These are phyloP conservation scores for Ichneumon xanthorius DNA, from an alignment of 2,888 invertebrate species.

Conservation along the genomic window DNA sequence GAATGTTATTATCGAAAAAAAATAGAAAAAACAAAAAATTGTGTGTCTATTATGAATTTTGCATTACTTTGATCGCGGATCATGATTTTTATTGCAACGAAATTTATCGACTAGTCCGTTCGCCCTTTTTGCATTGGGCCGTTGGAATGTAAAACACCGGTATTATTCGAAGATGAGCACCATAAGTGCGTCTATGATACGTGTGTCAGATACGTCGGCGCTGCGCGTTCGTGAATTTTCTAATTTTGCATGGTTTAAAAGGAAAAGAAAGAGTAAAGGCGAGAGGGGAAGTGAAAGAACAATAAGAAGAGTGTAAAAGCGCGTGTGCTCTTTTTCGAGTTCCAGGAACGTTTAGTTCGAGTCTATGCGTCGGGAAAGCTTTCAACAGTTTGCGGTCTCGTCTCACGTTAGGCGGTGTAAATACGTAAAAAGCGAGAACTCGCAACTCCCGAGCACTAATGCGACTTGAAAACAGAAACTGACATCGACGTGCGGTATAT, in stretches of 20 bases:
- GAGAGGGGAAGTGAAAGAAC: background rate
- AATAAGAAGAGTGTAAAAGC: background rate
- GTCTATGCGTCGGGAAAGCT: conserved; percentile 23
- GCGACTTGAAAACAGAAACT: conserved; percentile 11
- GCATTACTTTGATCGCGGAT: background rate
- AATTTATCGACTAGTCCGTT: background rate
- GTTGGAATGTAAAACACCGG: background rate
- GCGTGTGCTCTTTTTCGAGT: conserved; percentile 12
- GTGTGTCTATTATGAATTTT: no score
- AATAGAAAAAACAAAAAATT: no score
- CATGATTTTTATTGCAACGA: background rate
- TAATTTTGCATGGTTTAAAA: background rate
- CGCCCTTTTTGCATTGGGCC: no score
- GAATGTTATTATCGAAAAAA: no score
- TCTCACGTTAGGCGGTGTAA: background rate
- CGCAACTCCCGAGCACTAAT: conserved; percentile 1
- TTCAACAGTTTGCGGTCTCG: conserved; percentile 20
- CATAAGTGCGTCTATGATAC: background rate
- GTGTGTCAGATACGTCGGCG: background rate
- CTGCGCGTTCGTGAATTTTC: background rate
- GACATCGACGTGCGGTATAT: conserved; percentile 28
- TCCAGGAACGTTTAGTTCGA: conserved; percentile 26
- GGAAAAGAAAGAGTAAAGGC: background rate
- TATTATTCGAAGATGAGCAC: background rate
- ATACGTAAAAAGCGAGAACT: conserved; percentile 22